Evolutionary conservation across 1,140 invertebrate genomes (phyloP).

Genomic region (Scaptomyza montana): DNA sequence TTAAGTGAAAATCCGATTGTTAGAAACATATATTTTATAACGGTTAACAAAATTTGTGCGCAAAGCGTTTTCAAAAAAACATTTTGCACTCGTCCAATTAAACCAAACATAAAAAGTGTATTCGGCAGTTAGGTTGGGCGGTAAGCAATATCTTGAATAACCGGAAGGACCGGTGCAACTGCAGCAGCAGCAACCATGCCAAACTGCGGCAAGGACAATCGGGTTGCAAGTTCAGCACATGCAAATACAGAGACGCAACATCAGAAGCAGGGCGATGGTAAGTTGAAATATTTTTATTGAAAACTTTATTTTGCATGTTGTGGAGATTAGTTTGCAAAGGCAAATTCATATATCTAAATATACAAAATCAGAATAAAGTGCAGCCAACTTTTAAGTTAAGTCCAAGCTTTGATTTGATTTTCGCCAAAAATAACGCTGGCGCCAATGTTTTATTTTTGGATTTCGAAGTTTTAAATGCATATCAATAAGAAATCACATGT

Average conservation of each 20-base stretch:
- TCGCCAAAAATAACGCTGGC: background rate
- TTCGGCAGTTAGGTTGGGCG: background rate
- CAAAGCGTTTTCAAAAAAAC: constrained; percentile 12
- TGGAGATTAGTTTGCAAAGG: too few relatives aligned
- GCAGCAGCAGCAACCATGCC: constrained; percentile 40
- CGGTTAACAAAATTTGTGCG: constrained; percentile 33
- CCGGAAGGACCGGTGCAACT: too few relatives aligned
- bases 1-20: constrained; percentile 23
- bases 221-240: constrained; percentile 40
- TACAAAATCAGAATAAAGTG: background rate
- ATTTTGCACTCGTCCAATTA: constrained; percentile 8
- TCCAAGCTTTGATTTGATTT: background rate
- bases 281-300: constrained; percentile 10
- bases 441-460: too few relatives aligned
- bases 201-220: constrained; percentile 60
- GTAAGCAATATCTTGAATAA: background rate
- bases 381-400: background rate
- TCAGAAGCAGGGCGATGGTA: constrained; percentile 46
- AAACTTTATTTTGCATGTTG: too few relatives aligned
- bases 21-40: constrained; percentile 19
- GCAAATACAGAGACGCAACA: constrained; percentile 36
- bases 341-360: background rate
- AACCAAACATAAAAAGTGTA: background rate
- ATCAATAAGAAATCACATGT: background rate
- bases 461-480: background rate